A percentile compares a stretch with the other conserved stretches of the same genome.
phyloP scores from a whole-genome alignment of 2,888 invertebrate species.

The Ptilodon capucinus region DNA sequence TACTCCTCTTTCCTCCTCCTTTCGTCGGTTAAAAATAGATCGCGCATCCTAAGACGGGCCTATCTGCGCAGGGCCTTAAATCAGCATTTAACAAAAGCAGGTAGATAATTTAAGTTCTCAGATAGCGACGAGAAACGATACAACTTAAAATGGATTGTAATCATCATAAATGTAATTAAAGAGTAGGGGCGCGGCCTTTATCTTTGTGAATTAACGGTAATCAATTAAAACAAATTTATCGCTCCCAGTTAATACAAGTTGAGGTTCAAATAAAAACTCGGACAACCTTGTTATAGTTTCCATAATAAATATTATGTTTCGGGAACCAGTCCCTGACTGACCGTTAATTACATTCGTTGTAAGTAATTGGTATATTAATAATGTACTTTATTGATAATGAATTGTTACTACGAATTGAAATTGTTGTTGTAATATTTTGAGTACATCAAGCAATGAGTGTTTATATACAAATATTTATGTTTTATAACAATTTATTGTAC shows the following conservation, averaged over 20 bases:
- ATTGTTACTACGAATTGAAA: neutral
- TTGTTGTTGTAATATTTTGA: neutral
- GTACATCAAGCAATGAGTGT: neutral
- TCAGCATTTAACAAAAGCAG: slow-evolving; percentile 21
- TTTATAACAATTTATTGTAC: too few relatives aligned
- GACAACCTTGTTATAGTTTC: slow-evolving; percentile 61
- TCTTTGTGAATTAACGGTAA: slow-evolving; percentile 70
- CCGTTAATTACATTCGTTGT: slow-evolving; percentile 42
- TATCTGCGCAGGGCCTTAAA: too few relatives aligned
- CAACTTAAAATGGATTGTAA: slow-evolving; percentile 49
- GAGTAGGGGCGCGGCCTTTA: slow-evolving; percentile 59
- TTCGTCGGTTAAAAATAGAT: too few relatives aligned
- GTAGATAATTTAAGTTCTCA: slow-evolving; percentile 23
- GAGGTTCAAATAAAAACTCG: slow-evolving; percentile 53
- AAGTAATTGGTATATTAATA: slow-evolving; percentile 24
- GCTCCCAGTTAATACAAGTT: slow-evolving; percentile 49
- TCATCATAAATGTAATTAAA: slow-evolving; percentile 71
- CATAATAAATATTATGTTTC: slow-evolving; percentile 61
- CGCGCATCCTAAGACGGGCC: too few relatives aligned
- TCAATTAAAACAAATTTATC: slow-evolving; percentile 73
- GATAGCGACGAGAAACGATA: slow-evolving; percentile 37
- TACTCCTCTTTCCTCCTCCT: too few relatives aligned
- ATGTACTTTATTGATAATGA: slow-evolving; percentile 12
- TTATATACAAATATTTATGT: too few relatives aligned
- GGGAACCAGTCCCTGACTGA: slow-evolving; percentile 45